A percentile compares a stretch with the other conserved stretches of the same genome.
Conservation (phyloP, 2,113 vertebrate genomes). For the Zeus faber region DNA sequence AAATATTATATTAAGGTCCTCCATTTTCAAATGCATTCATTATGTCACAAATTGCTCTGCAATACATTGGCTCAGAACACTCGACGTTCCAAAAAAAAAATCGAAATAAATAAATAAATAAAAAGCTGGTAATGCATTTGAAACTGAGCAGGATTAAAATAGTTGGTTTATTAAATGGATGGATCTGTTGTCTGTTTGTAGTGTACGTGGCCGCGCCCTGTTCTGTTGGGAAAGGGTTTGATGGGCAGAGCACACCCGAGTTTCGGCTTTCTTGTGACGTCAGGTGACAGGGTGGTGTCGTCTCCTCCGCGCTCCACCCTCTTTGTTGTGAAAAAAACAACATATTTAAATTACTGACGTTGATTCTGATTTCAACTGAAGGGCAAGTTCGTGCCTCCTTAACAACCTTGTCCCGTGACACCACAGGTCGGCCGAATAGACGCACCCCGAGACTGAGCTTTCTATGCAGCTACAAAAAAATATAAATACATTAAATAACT, state of each 20-base stretch:
- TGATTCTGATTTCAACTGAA: constrained; percentile 29
- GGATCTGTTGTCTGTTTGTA: constrained; percentile 17
- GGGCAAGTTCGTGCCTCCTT: constrained; percentile 26
- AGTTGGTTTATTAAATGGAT: neutral
- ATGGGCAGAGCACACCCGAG: constrained; percentile 41
- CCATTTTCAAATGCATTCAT: constrained; percentile 69
- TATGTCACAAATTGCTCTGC: no score
- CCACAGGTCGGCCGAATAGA: no score
- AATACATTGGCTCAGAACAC: no score
- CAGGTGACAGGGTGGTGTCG: constrained; percentile 63
- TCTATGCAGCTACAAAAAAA: constrained; percentile 46
- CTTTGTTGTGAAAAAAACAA: constrained; percentile 45
- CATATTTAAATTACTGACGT: no score
- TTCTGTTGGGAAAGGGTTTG: constrained; percentile 49
- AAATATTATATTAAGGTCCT: no score
- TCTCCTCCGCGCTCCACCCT: no score
- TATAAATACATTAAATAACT: constrained; percentile 17
- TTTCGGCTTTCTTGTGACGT: constrained; percentile 61
- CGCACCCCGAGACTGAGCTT: constrained; percentile 65
- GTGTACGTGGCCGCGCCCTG: constrained; percentile 43
- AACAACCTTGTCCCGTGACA: constrained; percentile 63
- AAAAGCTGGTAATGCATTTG: constrained; percentile 36
- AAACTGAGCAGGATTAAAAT: constrained; percentile 13
- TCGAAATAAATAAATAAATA: neutral
- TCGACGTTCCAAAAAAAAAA: constrained; percentile 28